Base-by-base conservation (phyloP, 2,113 vertebrate species). In the Epinephelus lanceolatus region DNA sequence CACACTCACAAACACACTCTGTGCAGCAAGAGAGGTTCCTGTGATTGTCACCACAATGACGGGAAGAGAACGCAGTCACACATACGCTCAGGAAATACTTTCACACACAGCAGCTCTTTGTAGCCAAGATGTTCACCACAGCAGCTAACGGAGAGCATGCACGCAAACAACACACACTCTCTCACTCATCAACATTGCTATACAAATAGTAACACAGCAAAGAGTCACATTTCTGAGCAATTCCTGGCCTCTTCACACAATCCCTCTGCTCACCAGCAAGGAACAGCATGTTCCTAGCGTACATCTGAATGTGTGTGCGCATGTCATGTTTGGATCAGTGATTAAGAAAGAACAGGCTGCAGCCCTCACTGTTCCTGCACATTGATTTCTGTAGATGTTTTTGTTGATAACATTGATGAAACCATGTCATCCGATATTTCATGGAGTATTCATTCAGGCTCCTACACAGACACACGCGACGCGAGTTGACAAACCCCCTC, bases 361-460 rank as follows among this genome's bases (percentile, higher is more conserved):
- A 65, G 37, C 70, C 73, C 53, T 60, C 76, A 10, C 67, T 84
- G 81, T 88, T 92, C 80, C 78, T 63, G 68, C 65, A 67, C 71
- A 78, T 71, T 57, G 78, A 70, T 60, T 86, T 87, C 60, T 71
- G 42, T 57, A 47, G 71, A 37, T 75, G 66, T 82, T 86, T 71
- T 80, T 49, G 4, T 30, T 30, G 30, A 30, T 30, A 30, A 30
- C 30, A 30, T 30, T 30, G 30, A 30, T 30, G 30, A 30, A 30
- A 30, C 30, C 30, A 30, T 30, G 30, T 30, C 30, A 30, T 30
- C 30, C 30, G 30, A 30, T 30, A 30, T 3, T 30, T 30, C 30
- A 30, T 30, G 30, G 4, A 30, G 30, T 5, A 30, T 30, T 30
- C 30, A 30, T 30, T 30, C 30, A 30, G 30, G 30, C 30, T 30